Conservation (phyloP, 2,888 invertebrate genomes). For the Stenodera caucasica region DNA sequence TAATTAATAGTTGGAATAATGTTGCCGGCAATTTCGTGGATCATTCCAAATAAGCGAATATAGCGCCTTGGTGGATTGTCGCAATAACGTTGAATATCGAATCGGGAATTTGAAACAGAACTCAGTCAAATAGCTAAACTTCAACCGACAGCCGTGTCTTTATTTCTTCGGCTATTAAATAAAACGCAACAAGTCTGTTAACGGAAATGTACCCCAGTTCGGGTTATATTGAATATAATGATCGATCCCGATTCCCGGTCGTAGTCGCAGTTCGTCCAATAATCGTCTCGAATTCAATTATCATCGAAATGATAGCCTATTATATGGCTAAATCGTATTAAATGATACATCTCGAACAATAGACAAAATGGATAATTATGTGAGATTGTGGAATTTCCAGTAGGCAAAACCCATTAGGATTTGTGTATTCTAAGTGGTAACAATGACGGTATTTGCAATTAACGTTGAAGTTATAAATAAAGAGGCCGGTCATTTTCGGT, state of each 20-base stretch:
- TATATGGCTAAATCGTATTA: too few species aligned
- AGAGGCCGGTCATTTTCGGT: not conserved
- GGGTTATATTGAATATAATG: not conserved
- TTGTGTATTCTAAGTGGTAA: not conserved
- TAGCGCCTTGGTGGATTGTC: not conserved
- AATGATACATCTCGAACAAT: too few species aligned
- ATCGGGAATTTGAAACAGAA: not conserved
- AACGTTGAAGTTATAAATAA: not conserved
- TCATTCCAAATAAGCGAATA: not conserved
- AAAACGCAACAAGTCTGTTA: conserved; percentile 2
- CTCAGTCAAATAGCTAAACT: not conserved
- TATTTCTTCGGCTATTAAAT: too few species aligned
- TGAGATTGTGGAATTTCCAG: not conserved
- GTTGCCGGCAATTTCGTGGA: not conserved
- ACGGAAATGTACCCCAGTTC: too few species aligned
- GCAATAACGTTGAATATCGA: not conserved
- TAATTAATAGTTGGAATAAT: not conserved
- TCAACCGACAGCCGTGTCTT: not conserved
- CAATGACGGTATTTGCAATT: not conserved
- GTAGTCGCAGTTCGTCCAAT: too few species aligned
- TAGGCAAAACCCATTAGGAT: not conserved
- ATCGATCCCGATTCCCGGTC: not conserved
- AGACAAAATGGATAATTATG: not conserved
- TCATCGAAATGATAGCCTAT: too few species aligned
- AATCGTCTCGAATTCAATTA: too few species aligned